Base-by-base conservation (phyloP, 2,888 invertebrate species). In the Drosophila paranaensis region DNA sequence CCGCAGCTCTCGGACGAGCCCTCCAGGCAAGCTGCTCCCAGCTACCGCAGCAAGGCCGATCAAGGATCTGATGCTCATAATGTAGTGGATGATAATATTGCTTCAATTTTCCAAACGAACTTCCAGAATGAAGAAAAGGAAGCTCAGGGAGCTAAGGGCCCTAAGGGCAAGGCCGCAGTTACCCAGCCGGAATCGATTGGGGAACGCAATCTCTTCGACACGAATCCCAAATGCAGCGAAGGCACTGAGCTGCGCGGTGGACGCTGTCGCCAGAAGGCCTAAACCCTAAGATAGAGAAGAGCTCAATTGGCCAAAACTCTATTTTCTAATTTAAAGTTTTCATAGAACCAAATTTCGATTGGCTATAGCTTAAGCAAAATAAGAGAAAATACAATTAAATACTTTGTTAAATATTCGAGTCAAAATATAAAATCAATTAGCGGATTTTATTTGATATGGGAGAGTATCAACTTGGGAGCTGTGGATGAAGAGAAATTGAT, bases 181-280 rank as follows among this genome's bases (percentile, higher is more conserved):
- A 25, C 25, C 6, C 37, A n/a, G 0, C 71, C 71, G 5, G 25
- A 55, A 0, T 40, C 50, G 3, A 40, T 70, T 11, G 72, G 57
- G 6, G 45, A 55, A 25, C 88, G 88, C 10, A 78, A 71, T 11
- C 54, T 90, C 0, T 82, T 90, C 5, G 67, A 81, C 2, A 74
- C 82, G 0, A 56, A 65, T 3, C 78, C 78, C 4, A 60, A 70
- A 14, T 90, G 91, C 30, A 37, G 51, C 0, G 16, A 46, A 0
- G 88, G 83, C 5, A 40, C 55, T 9, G 65, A 55, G 0, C 0
- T 88, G 3, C 62, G 51, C 0, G 68, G 46, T 6, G 73, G 75
- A 6, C 80, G 57, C 13, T 90, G 90, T 54, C 91, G 90, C 8
- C 30, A 42, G 2, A 51, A 6, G 1, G 89, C 71, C 9, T 90